Evolutionary conservation across 1,140 invertebrate genomes (phyloP), one percentile per base, ranked within the genome.

Genomic region (Bombus waltoni): DNA sequence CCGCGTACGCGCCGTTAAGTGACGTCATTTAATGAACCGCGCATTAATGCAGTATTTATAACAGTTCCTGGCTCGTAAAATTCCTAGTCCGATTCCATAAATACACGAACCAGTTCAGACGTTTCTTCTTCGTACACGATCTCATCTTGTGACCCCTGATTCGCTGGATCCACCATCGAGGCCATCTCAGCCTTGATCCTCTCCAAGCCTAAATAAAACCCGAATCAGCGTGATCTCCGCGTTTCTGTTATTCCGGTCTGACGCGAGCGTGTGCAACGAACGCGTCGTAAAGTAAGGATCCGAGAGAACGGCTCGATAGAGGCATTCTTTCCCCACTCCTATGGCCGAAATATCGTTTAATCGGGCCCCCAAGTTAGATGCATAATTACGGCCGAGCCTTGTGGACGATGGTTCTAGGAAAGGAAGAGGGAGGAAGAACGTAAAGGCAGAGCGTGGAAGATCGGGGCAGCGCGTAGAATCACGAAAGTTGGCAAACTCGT

Each of bases 21-120:
- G 92, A 93, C 92, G 92, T 93, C 92, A 93, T 90, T 87, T 93
- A 93, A 93, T 90, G 91, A 93, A 90, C 87, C 82, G 82, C 75
- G 83, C 85, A 92, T 92, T 91, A 89, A 91, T 84, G 84, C 40
- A 87, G 77, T 91, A 92, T 93, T 93, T 93, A 92, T 92, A 92
- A 91, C 73, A 81, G 81, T 83, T 90, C 65, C 85, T 83, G 74
- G 53, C 90, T 88, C 89, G 85, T 92, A 91, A 93, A 90, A 81
- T 85, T 74, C 84, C 73, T 32, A 71, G 44, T 57, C 72, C 83
- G 88, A 92, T 89, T 89, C 83, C 87, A 93, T 90, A 92, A 91
- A 91, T 92, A 91, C 82, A 53, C 76, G 85, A 90, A 68, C 87
- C 81, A 87, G 80, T 88, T 85, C 65, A 6, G 3, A 42, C 59